phyloP scores from a whole-genome alignment of 2,797 vertebrate genomes.

The Girardinus metallicus region DNA sequence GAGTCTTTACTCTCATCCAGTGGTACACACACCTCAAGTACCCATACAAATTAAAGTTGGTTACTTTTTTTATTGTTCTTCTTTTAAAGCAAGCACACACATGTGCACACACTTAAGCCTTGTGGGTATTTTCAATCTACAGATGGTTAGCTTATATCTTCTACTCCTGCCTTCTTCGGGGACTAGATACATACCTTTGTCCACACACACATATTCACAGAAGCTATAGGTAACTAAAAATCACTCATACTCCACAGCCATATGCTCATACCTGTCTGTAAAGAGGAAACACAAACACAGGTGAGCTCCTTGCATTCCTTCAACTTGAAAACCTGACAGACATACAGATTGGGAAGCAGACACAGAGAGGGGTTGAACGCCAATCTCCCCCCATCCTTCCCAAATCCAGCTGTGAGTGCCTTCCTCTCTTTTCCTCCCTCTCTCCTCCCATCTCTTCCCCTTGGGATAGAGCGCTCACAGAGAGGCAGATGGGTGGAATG shows the following conservation, averaged over 20 bases:
- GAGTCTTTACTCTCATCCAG: slow-evolving; percentile 16
- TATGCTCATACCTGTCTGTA: slow-evolving; percentile 74
- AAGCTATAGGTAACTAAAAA: slow-evolving; percentile 62
- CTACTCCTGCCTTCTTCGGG: slow-evolving; percentile 35
- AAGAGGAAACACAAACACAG: slow-evolving; percentile 66
- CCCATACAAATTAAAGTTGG: slow-evolving; percentile 7
- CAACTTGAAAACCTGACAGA: slow-evolving; percentile 63
- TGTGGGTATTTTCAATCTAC: slow-evolving; percentile 51
- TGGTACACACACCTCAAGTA: slow-evolving; percentile 9
- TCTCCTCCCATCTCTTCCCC: slow-evolving; percentile 69
- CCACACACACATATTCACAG: slow-evolving; percentile 4
- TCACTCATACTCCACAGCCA: slow-evolving; percentile 65
- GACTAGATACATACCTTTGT: slow-evolving; percentile 40
- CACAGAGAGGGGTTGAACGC: slow-evolving; percentile 14
- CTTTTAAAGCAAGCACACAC: slow-evolving; percentile 8
- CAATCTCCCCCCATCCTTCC: slow-evolving; percentile 30
- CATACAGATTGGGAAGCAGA: slow-evolving; percentile 47
- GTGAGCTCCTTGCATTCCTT: slow-evolving; percentile 74
- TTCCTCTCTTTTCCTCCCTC: slow-evolving; percentile 65
- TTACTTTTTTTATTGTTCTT: slow-evolving; percentile 14
- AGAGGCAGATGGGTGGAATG: slow-evolving; percentile 92
- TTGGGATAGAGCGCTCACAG: slow-evolving; percentile 80
- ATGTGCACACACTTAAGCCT: slow-evolving; percentile 22
- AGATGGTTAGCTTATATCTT: slow-evolving; percentile 65
- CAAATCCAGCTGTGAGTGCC: slow-evolving; percentile 74